These are phyloP conservation scores for Megatriorchis doriae DNA, from an alignment of 2,113 vertebrate species.

Conservation along the genomic window DNA sequence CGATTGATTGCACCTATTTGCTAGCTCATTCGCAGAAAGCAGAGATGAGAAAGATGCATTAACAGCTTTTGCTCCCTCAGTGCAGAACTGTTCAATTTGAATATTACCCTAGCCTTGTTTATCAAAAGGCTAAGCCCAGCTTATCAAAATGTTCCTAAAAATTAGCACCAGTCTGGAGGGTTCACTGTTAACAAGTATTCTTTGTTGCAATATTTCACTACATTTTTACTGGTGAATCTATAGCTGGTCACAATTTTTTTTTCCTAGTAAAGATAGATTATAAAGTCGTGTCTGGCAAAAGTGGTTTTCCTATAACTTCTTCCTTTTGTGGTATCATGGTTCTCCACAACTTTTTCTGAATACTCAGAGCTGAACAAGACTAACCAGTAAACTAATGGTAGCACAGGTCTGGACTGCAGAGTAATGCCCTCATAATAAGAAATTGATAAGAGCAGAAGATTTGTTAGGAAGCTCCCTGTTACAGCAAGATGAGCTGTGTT, in stretches of 20 bases:
- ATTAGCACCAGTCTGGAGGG: background rate
- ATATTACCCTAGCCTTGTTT: background rate
- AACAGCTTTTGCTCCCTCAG: background rate
- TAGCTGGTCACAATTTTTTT: background rate
- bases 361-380: background rate
- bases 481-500: background rate
- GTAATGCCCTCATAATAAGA: background rate
- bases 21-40: background rate
- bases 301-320: background rate
- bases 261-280: background rate
- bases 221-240: background rate
- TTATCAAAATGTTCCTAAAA: background rate
- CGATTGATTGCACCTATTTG: background rate
- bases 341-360: background rate
- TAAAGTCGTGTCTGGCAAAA: background rate
- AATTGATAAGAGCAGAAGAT: background rate
- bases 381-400: background rate
- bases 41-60: background rate
- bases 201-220: background rate
- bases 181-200: background rate
- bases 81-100: background rate
- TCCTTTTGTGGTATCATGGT: background rate
- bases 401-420: background rate
- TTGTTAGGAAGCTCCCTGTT: background rate
- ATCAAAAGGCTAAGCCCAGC: background rate